Base-by-base conservation (phyloP, 2,113 vertebrate species). In the Hydrolagus affinis region DNA sequence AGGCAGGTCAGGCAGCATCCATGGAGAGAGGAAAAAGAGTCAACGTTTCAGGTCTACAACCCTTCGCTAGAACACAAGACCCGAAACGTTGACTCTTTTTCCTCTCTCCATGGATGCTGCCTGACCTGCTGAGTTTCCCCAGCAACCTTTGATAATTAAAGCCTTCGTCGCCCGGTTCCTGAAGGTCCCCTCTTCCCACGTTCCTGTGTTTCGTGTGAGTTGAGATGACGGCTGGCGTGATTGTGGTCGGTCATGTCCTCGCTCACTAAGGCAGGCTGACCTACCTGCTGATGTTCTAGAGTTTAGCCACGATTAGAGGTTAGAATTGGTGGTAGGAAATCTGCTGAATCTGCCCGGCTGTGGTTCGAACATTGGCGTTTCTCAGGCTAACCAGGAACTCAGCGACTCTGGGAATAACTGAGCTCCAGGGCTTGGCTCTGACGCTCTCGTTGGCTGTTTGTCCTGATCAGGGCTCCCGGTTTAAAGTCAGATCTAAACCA, bases 101-200 rank as follows among this genome's bases (percentile, higher is more conserved):
- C n/a, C n/a, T n/a, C n/a, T n/a, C n/a, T n/a, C n/a, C n/a, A n/a
- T n/a, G n/a, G n/a, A n/a, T n/a, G n/a, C n/a, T n/a, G n/a, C n/a
- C n/a, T n/a, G n/a, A n/a, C n/a, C n/a, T n/a, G n/a, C n/a, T n/a
- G n/a, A n/a, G n/a, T n/a, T n/a, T n/a, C n/a, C n/a, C n/a, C n/a
- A n/a, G n/a, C n/a, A n/a, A n/a, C n/a, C n/a, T n/a, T n/a, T 83
- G 78, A 83, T 66, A 83, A 66, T 83, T 30, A 83, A 83, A 66
- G 60, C 60, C 78, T 11, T 62, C 25, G 17, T 83, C 64, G 30
- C 32, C 17, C 78, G 17, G 78, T 62, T 83, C 66, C 66, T 83
- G 28, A 83, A 76, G 66, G 62, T 83, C 3, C 6, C 62, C 62
- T 17, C 60, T 62, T 83, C 62, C 28, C 19, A 19, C 15, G 32